A percentile compares a stretch with the other conserved stretches of the same genome.
Evolutionary conservation across 2,113 vertebrate species (phyloP).

Genomic region (Haliaeetus leucogaster): DNA sequence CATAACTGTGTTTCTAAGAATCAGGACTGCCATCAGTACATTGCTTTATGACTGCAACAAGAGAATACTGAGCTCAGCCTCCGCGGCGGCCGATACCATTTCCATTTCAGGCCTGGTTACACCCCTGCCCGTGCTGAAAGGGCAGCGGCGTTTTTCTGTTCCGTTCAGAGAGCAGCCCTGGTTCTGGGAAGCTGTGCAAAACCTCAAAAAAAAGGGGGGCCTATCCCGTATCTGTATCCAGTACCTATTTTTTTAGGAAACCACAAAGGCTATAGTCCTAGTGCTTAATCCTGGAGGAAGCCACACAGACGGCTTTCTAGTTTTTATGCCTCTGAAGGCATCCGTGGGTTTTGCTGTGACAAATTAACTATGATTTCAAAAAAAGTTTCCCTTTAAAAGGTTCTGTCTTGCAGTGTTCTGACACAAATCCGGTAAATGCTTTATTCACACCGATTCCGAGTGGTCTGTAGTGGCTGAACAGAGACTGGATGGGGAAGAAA

Average conservation of each 20-base stretch:
- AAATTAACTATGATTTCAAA: neutral
- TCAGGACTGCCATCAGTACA: neutral
- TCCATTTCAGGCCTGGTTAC: neutral
- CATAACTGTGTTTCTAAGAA: neutral
- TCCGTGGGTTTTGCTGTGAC: neutral
- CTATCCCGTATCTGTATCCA: fast-evolving
- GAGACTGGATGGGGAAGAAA: neutral
- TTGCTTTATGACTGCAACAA: neutral
- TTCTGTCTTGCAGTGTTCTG: neutral
- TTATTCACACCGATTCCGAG: neutral
- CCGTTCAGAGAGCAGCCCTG: neutral
- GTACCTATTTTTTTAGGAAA: neutral
- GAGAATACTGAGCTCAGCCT: neutral
- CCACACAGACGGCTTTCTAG: neutral
- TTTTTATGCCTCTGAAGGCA: neutral
- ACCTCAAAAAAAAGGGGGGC: fast-evolving
- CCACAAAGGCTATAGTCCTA: neutral
- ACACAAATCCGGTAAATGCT: neutral
- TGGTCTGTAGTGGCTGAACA: neutral
- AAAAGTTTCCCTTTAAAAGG: neutral
- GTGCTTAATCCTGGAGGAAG: neutral
- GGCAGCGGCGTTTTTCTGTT: neutral
- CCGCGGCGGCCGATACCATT: neutral
- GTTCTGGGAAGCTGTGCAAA: neutral
- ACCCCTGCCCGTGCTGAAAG: neutral